Evolutionary conservation across 2,113 vertebrate genomes (phyloP).

Genomic region (Saguinus midas): DNA sequence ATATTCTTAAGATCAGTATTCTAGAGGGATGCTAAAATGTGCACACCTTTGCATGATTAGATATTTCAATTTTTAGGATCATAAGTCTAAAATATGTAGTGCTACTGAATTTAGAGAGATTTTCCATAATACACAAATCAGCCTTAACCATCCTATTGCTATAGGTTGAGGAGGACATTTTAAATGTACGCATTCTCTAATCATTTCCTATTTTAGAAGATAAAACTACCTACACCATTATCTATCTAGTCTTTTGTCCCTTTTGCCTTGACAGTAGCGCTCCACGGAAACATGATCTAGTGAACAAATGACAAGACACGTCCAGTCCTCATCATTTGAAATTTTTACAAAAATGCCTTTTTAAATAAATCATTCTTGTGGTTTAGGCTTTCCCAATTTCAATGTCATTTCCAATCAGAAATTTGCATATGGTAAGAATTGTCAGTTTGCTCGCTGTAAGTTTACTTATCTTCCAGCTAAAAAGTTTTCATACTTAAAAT

Average conservation of each 20-base stretch:
- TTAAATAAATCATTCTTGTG: constrained; percentile 35
- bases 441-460: not conserved
- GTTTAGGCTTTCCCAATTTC: not conserved
- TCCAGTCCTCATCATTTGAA: constrained; percentile 45
- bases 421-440: not conserved
- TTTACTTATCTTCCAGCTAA: constrained; percentile 11
- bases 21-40: not conserved
- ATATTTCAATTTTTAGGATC: not conserved
- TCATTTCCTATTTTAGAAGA: constrained; percentile 29
- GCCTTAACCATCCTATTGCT: not conserved
- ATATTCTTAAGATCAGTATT: not conserved
- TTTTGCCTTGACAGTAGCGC: constrained; percentile 17
- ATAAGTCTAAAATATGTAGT: not conserved
- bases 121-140: constrained; percentile 25
- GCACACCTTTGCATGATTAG: not conserved
- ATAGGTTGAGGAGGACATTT: not conserved
- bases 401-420: constrained; percentile 32
- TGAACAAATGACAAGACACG: constrained; percentile 33
- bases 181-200: not conserved
- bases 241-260: not conserved
- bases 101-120: rapidly evolving
- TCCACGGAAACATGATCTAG: not conserved
- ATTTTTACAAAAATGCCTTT: not conserved
- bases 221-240: not conserved
- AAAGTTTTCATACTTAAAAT: not conserved